These are phyloP conservation scores for Neoniphon sammara DNA, from an alignment of 2,797 vertebrate species.

Conservation along the genomic window DNA sequence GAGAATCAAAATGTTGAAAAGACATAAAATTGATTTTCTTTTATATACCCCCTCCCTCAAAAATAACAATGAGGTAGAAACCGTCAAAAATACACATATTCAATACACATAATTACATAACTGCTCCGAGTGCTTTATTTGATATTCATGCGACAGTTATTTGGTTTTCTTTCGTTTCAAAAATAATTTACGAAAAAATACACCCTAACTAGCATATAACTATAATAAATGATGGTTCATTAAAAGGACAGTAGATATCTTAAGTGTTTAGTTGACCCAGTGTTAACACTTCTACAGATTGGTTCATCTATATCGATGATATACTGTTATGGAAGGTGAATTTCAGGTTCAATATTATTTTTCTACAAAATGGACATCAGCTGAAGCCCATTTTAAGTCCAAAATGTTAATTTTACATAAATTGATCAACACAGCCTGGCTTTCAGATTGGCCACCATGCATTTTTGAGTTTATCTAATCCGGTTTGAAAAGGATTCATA, in stretches of 20 bases:
- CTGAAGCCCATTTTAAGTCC: no score
- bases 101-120: neutral
- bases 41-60: slow-evolving; percentile 26
- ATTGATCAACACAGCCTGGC: neutral
- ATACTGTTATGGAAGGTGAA: no score
- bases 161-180: no score
- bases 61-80: slow-evolving; percentile 33
- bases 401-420: slow-evolving; percentile 3
- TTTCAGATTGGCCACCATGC: neutral
- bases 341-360: no score
- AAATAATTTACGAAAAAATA: no score
- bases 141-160: neutral
- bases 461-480: slow-evolving; percentile 13
- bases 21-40: slow-evolving; percentile 74
- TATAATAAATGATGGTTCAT: no score
- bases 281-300: no score
- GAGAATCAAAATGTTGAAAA: slow-evolving; percentile 76
- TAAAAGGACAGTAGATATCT: no score
- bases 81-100: slow-evolving; percentile 11
- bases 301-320: no score
- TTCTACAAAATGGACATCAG: no score
- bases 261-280: no score
- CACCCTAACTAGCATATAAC: no score
- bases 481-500: slow-evolving; percentile 23
- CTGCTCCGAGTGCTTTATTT: neutral